Base-by-base conservation (phyloP, 2,888 invertebrate species). In the Calameuta filiformis region DNA sequence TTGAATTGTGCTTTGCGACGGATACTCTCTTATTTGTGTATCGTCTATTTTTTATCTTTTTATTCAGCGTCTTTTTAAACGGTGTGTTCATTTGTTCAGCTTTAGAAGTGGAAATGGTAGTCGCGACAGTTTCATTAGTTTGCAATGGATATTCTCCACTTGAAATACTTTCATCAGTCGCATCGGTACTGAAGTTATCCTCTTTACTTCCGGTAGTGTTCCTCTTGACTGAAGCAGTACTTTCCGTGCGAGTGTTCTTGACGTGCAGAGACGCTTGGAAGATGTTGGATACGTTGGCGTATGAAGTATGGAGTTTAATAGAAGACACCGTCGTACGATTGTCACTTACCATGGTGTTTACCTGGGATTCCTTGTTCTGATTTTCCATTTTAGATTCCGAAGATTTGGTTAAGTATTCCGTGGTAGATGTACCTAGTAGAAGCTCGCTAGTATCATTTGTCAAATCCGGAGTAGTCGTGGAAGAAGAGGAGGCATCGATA, bases 281-380 rank as follows among this genome's bases (percentile, higher is more conserved):
- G 35, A 76, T 73, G 74, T 74, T 79, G 76, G 76, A 76, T 75
- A 74, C 73, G 76, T 76, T 76, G 76, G 69, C 71, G 74, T 79
- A 74, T 79, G 76, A 73, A 79, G 76, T 68, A 15, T 56, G 23
- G 23, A 56, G 23, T 23, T 9, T 23, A 56, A 56, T 23, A 9
- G 23, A 56, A 23, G 56, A 56, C 9, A 23, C 2, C 2, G 56
- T 56, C 9, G 9, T 56, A 56, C 56, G 23, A 9, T 15, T 56
- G 56, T 23, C 56, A 56, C 56, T 56, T 56, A 56, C 56, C 23
- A 23, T 56, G 15, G 23, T 56, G 56, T 56, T 56, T 56, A 56
- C 23, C 23, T 23, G 23, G 23, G 56, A 56, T 23, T 56, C 23
- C 23, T 23, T 23, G 23, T 23, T 15, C 56, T 9, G 56, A 23